These are phyloP conservation scores for Cryptocephalus primarius DNA, from an alignment of 2,888 invertebrate species.

Conservation along the genomic window DNA sequence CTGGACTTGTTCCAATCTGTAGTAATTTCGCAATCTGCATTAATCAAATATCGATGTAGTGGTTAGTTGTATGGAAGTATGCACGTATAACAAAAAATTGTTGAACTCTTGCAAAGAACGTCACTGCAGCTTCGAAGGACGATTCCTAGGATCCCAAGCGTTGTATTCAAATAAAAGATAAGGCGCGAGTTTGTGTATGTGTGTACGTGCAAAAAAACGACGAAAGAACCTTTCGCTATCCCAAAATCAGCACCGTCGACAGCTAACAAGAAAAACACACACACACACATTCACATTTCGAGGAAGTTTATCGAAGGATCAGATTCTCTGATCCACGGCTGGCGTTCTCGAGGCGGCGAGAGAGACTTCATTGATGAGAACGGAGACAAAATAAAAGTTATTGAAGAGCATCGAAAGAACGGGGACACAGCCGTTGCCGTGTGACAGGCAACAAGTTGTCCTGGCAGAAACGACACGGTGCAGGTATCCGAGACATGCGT, in stretches of 20 bases:
- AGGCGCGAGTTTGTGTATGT: too few relatives aligned
- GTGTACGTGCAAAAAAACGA: neutral
- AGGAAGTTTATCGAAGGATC: neutral
- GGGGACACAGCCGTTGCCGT: constrained; percentile 1
- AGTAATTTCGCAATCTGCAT: too few relatives aligned
- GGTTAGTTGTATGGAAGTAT: too few relatives aligned
- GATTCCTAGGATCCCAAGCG: too few relatives aligned
- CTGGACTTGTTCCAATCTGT: too few relatives aligned
- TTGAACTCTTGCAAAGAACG: too few relatives aligned
- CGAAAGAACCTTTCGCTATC: neutral
- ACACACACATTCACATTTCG: neutral
- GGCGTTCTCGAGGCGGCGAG: neutral
- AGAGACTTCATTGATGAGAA: constrained; percentile 7
- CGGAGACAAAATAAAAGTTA: constrained; percentile 12
- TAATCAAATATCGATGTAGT: too few relatives aligned
- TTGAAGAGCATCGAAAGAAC: constrained; percentile 5
- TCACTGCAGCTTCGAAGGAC: too few relatives aligned
- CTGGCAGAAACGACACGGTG: constrained; percentile 26
- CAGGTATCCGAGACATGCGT: constrained; percentile 25
- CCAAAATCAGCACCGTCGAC: neutral
- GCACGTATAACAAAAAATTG: too few relatives aligned
- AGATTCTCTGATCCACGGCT: neutral
- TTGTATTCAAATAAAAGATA: too few relatives aligned
- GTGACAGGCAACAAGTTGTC: constrained; percentile 27
- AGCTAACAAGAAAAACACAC: neutral